These are phyloP conservation scores for Cairina moschata DNA, from an alignment of 2,113 vertebrate species.

Conservation along the genomic window DNA sequence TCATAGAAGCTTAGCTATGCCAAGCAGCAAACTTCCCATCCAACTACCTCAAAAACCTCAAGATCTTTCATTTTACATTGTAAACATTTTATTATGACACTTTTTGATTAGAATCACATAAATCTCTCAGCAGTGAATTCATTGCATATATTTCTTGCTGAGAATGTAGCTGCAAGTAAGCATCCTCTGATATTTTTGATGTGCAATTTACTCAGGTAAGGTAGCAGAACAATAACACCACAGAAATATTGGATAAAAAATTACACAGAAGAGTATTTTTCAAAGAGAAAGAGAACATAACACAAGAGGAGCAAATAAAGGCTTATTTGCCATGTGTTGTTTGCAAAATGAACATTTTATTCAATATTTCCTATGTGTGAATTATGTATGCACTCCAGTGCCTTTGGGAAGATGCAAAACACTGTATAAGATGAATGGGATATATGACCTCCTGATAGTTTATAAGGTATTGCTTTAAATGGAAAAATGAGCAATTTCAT, in stretches of 20 bases:
- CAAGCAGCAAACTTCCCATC: constrained; percentile 5
- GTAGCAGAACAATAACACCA: neutral
- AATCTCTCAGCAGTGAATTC: constrained; percentile 23
- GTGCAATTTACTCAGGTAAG: constrained; percentile 5
- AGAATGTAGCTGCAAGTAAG: constrained; percentile 10
- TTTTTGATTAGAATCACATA: constrained; percentile 20
- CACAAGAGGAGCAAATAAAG: constrained; percentile 2
- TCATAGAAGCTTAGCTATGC: constrained; percentile 36
- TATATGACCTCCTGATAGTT: neutral
- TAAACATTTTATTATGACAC: constrained; percentile 56
- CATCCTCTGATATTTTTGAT: neutral
- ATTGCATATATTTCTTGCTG: constrained; percentile 19
- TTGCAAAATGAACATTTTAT: constrained; percentile 9
- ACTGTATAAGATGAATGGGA: neutral
- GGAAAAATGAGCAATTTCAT: neutral
- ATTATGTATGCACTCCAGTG: constrained; percentile 13
- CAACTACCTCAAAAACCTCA: neutral
- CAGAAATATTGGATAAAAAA: constrained; percentile 24
- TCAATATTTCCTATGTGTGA: constrained; percentile 17
- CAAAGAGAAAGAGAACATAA: neutral
- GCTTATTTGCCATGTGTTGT: neutral
- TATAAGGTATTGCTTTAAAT: constrained; percentile 17
- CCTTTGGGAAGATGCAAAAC: constrained; percentile 22
- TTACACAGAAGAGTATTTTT: constrained; percentile 1
- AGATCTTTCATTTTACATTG: constrained; percentile 60